A percentile compares a stretch with the other conserved stretches of the same genome.
Conservation (phyloP, 2,113 vertebrate genomes). For the Rhipidura dahli region DNA sequence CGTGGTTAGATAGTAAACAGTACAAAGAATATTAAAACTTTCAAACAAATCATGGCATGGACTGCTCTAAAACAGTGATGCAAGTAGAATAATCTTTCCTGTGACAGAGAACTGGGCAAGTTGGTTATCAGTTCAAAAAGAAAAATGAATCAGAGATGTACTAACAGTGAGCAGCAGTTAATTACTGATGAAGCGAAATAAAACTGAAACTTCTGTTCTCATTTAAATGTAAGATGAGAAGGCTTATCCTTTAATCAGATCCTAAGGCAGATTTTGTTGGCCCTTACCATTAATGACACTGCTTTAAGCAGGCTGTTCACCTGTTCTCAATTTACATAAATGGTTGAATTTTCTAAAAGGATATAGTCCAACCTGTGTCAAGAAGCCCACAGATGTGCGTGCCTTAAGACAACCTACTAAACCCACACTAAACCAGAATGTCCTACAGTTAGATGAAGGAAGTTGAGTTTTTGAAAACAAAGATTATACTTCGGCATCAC, state of each 20-base stretch:
- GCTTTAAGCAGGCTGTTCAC: not conserved
- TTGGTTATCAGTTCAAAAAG: not conserved
- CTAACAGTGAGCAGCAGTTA: not conserved
- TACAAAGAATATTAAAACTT: not conserved
- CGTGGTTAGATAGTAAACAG: not conserved
- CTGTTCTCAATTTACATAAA: not conserved
- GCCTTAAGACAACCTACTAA: not conserved
- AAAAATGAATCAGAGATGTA: not conserved
- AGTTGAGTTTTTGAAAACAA: not conserved
- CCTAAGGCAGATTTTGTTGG: not conserved
- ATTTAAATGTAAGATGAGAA: fast-evolving
- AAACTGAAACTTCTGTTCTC: not conserved
- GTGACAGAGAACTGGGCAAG: not conserved
- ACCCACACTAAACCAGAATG: not conserved
- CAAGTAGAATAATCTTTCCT: not conserved
- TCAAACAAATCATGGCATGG: not conserved
- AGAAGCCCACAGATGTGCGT: not conserved
- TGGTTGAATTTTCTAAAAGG: not conserved
- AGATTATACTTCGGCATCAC: not conserved
- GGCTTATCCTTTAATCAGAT: not conserved
- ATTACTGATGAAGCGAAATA: not conserved
- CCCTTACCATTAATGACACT: not conserved
- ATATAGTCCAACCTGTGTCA: not conserved
- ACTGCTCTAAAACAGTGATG: not conserved
- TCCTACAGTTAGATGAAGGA: not conserved